phyloP scores from a whole-genome alignment of 2,113 vertebrate species.

The Rhea pennata region DNA sequence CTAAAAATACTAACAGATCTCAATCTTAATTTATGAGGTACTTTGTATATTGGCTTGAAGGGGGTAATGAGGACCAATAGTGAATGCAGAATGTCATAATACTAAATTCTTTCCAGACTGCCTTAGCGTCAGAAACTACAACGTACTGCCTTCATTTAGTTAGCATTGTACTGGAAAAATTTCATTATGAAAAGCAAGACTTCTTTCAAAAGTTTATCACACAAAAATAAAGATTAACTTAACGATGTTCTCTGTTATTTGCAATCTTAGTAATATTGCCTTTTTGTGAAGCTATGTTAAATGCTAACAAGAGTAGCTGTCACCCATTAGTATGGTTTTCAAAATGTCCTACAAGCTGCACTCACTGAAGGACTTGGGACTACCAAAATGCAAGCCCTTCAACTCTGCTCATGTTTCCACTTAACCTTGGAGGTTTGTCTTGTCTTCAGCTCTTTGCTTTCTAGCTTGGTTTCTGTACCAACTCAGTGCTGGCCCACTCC shows the following conservation, averaged over 20 bases:
- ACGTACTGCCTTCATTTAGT: neutral
- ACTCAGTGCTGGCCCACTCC: neutral
- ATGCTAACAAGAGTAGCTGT: neutral
- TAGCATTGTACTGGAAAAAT: neutral
- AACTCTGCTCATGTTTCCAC: neutral
- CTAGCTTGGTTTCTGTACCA: neutral
- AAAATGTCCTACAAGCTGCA: neutral
- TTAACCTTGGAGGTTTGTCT: neutral
- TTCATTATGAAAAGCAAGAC: neutral
- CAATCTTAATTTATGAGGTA: neutral
- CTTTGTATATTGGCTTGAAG: neutral
- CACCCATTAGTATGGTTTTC: neutral
- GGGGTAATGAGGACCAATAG: neutral
- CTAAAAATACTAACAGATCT: neutral
- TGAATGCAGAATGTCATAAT: neutral
- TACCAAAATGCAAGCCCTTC: rapidly evolving
- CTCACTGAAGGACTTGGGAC: neutral
- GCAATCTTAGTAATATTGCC: neutral
- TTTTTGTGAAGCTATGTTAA: too few relatives aligned
- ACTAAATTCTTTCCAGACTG: neutral
- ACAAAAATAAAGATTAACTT: rapidly evolving
- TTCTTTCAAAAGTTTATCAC: neutral
- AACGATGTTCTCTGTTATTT: neutral
- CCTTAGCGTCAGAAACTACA: neutral
- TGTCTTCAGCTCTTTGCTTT: neutral